These are phyloP conservation scores for Pithys albifrons DNA, from an alignment of 2,113 vertebrate species.

Conservation along the genomic window DNA sequence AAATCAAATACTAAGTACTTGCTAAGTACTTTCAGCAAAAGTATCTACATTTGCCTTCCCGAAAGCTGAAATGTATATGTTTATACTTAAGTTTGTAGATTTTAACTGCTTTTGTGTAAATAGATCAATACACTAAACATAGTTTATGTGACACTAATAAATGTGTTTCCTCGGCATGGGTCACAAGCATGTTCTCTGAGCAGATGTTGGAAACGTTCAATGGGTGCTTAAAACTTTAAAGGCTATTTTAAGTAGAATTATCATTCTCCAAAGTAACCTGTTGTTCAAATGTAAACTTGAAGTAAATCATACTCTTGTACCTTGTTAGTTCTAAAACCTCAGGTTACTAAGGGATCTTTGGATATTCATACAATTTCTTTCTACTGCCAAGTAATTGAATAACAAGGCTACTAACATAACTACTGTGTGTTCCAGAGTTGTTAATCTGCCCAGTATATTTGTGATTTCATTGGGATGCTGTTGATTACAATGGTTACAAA, in stretches of 20 bases:
- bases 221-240: not conserved
- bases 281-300: not conserved
- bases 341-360: not conserved
- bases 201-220: not conserved
- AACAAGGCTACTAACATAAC: not conserved
- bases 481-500: slow-evolving; percentile 8
- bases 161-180: not conserved
- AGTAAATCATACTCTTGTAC: not conserved
- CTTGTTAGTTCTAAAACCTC: not conserved
- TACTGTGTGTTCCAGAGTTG: not conserved
- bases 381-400: not conserved
- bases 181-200: not conserved
- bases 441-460: slow-evolving; percentile 28
- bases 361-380: slow-evolving; percentile 9
- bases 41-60: not conserved
- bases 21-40: not conserved
- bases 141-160: not conserved
- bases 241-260: not conserved
- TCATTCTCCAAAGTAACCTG: not conserved
- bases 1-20: not conserved
- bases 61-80: not conserved
- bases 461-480: slow-evolving; percentile 15
- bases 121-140: not conserved
- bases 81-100: not conserved
- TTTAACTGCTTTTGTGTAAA: not conserved